Evolutionary conservation across 1,140 invertebrate genomes (phyloP), one percentile per base, ranked within the genome.

Genomic region (Bombus consobrinus): DNA sequence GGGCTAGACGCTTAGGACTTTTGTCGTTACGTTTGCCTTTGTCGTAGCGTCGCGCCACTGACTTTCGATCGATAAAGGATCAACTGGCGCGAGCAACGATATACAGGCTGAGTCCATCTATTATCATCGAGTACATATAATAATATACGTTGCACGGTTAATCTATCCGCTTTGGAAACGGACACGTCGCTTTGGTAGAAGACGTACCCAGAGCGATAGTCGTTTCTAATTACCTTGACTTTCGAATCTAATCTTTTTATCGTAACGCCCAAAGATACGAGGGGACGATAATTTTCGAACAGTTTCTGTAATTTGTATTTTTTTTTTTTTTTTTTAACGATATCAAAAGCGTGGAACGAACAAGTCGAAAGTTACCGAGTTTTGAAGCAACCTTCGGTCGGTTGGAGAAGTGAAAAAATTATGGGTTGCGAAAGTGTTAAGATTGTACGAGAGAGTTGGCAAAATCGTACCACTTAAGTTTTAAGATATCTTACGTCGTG

Each of bases 21-120:
- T 90, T 90, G 88, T 90, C 83, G 85, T 87, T 87, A 81, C 88
- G 76, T 39, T 62, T n/a, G 85, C 85, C 86, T 87, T 68, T 90
- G 66, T 53, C 15, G 18, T 9, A 34, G 37, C 53, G 64, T 68
- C 34, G 72, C 77, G 69, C 74, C 73, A 59, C 62, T 87, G 88
- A 89, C 88, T 90, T 77, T 82, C 37, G 83, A 89, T 89, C 79
- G 80, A 87, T 88, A 89, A 87, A 85, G 77, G 59, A 85, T 85
- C 83, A 81, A 85, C 83, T 37, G 69, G 71, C 77, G 28, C 41
- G 34, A 74, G 25, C 22, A 34, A 82, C 53, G 71, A 64, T 34
- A 32, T 68, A 62, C 32, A 47, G 41, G 39, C 64, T 79, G 57
- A 18, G 75, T 10, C 53, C 25, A 59, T 34, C 4, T 3, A 53